A percentile compares a stretch with the other conserved stretches of the same genome.
These are phyloP conservation scores for Sycophila sp. DNA, from an alignment of 1,140 invertebrate species.

Conservation along the genomic window DNA sequence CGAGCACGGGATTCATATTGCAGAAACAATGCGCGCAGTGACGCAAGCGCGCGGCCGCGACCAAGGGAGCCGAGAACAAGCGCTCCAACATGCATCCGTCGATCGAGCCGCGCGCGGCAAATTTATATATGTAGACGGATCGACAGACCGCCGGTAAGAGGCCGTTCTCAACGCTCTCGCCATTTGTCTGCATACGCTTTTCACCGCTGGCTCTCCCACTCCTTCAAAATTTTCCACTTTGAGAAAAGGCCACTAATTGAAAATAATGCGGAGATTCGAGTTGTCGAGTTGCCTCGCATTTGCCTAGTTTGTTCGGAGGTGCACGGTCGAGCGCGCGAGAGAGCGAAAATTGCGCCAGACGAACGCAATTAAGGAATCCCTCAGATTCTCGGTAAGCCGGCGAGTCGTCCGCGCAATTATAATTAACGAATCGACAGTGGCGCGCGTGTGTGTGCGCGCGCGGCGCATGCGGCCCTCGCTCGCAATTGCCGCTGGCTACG, in stretches of 20 bases:
- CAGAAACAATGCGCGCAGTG: conserved; percentile 30
- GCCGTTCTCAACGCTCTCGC: no score
- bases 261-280: no score
- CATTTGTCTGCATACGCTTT: no score
- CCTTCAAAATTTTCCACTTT: no score
- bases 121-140: no score
- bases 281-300: no score
- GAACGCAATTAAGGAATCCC: conserved; percentile 51
- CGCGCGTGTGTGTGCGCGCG: not conserved
- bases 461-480: not conserved
- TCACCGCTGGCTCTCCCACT: no score
- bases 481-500: no score
- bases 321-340: not conserved
- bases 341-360: conserved; percentile 10
- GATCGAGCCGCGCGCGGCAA: not conserved
- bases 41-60: conserved; percentile 11
- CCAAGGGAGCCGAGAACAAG: not conserved
- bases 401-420: conserved; percentile 37
- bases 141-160: no score
- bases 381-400: conserved; percentile 52
- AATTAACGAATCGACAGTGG: conserved; percentile 56
- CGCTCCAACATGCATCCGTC: not conserved
- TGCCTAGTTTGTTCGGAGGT: no score
- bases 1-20: conserved; percentile 27
- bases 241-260: no score